Evolutionary conservation across 2,113 vertebrate genomes (phyloP), one percentile per base, ranked within the genome.

Genomic region (Saguinus imperator): DNA sequence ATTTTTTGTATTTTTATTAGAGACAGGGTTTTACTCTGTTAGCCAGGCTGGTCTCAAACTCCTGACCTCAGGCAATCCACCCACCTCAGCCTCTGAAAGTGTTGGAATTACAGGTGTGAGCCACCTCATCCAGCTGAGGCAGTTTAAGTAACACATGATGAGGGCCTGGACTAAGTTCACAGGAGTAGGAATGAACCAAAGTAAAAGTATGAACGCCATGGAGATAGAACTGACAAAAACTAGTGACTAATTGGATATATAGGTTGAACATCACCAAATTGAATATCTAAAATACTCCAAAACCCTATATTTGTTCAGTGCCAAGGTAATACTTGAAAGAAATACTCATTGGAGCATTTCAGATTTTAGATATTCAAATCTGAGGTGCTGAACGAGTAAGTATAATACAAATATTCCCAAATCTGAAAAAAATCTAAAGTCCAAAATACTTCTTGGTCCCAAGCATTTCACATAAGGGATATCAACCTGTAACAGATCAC

Each of bases 171-270:
- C 43, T 35, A 61, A 40, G 57, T 61, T 40, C 75, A 64, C 10
- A n/a, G 52, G 52, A 45, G 27, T 12, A 13, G 37, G 52, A 75
- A 89, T 18, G 75, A 87, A 84, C 48, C n/a, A 5, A 23, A 66
- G 45, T 0, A 5, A 48, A 68, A 23, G 5, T 35, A 0, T 1
- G 25, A 73, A 8, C 58, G 77, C 9, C 32, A 25, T 5, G 27
- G 20, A 55, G 21, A 12, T 3, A 32, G 64, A 91, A 61, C 14
- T 70, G 58, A 79, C 23, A 52, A 37, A 32, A 64, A 35, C 66
- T 20, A n/a, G 48, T 48, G 27, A 90, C 35, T 70, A 8, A 82
- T 0, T 61, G 73, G 73, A 61, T 50, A 68, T 50, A 75, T 7
- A 13, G 40, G 72, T 45, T 48, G 13, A 77, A 27, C 27, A 48